These are phyloP conservation scores for Caenorhabditis macrosperma DNA, from an alignment of 2,888 invertebrate species.

Conservation along the genomic window DNA sequence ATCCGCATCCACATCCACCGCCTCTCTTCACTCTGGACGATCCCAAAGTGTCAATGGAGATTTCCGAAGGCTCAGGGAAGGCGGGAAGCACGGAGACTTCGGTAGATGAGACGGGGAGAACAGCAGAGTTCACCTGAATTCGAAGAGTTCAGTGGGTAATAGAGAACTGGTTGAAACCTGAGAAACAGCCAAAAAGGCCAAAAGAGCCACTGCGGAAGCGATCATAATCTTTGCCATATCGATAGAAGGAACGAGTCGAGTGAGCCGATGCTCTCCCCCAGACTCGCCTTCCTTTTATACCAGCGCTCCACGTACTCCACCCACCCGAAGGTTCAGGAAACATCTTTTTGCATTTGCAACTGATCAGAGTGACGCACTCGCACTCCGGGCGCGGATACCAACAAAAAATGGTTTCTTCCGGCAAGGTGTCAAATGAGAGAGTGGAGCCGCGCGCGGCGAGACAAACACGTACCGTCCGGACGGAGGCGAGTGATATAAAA, in stretches of 20 bases:
- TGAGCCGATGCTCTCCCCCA: background rate
- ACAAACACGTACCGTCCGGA: constrained; percentile 35
- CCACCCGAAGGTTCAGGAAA: too few species aligned
- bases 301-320: background rate
- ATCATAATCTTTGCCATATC: constrained; percentile 3
- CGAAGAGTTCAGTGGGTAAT: too few species aligned
- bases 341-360: too few species aligned
- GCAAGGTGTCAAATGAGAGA: constrained; percentile 27
- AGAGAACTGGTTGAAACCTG: background rate
- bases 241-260: background rate
- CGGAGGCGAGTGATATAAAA: constrained; percentile 1
- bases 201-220: background rate
- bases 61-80: background rate
- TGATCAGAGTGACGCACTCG: background rate
- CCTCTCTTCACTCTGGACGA: constrained; percentile 56
- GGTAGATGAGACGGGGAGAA: constrained; percentile 26
- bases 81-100: constrained; percentile 4
- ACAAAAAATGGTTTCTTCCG: constrained; percentile 26
- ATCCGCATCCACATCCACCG: constrained; percentile 56
- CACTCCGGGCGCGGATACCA: constrained; percentile 1
- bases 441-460: background rate
- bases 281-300: background rate
- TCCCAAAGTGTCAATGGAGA: constrained; percentile 48
- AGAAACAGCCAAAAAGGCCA: background rate
- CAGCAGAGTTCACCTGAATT: constrained; percentile 19